Evolutionary conservation across 2,888 invertebrate species (phyloP).

Genomic region (Thumatha senex): DNA sequence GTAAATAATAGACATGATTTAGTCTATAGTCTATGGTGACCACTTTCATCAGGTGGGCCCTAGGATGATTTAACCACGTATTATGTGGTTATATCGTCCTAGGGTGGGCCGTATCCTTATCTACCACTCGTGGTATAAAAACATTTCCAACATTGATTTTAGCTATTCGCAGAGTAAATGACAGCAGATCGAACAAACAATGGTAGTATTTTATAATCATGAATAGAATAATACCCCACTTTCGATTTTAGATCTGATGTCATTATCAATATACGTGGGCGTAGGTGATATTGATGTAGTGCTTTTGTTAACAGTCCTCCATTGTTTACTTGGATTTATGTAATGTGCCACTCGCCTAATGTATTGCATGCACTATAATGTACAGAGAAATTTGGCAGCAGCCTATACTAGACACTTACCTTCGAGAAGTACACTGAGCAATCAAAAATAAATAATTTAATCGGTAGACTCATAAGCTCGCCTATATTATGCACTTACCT

Average conservation of each 20-base stretch:
- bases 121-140: too few relatives aligned
- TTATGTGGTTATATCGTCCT: too few relatives aligned
- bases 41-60: too few relatives aligned
- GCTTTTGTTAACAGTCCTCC: constrained; percentile 27
- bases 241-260: constrained; percentile 72
- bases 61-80: too few relatives aligned
- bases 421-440: too few relatives aligned
- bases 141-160: too few relatives aligned
- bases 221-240: constrained; percentile 45
- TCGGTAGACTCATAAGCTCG: too few relatives aligned
- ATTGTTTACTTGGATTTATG: constrained; percentile 7
- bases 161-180: constrained; percentile 11
- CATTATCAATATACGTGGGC: constrained; percentile 51
- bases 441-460: too few relatives aligned
- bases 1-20: constrained; percentile 7
- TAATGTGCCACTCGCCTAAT: constrained; percentile 13
- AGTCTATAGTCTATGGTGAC: neutral
- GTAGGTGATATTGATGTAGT: constrained; percentile 39
- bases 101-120: too few relatives aligned
- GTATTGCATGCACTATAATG: neutral
- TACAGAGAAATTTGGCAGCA: too few relatives aligned
- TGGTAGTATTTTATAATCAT: constrained; percentile 26
- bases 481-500: too few relatives aligned
- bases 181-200: constrained; percentile 17
- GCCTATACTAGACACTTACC: too few relatives aligned